Percentiles rank a stretch among this genome's conserved stretches.
These are phyloP conservation scores for Ciconia maguari DNA, from an alignment of 2,113 vertebrate genomes.

Conservation along the genomic window DNA sequence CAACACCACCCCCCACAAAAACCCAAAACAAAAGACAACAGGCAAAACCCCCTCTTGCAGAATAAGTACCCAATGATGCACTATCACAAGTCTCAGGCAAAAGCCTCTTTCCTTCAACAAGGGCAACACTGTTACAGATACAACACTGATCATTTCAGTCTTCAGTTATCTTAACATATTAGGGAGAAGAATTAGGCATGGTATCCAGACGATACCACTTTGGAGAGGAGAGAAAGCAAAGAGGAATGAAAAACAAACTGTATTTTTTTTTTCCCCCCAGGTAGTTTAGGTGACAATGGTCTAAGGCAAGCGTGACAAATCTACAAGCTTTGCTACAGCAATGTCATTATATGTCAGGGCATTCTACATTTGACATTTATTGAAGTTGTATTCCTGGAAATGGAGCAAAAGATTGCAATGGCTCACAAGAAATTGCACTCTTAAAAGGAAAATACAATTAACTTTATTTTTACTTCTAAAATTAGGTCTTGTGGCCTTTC, in stretches of 20 bases:
- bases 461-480: neutral
- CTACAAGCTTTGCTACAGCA: neutral
- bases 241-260: neutral
- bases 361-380: neutral
- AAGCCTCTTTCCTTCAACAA: neutral
- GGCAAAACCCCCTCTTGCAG: neutral
- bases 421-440: neutral
- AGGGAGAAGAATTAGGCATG: neutral
- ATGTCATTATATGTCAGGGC: neutral
- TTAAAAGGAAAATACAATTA: neutral
- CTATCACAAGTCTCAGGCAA: neutral
- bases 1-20: neutral
- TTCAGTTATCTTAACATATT: neutral
- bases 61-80: neutral
- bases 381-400: conserved; percentile 9
- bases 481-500: neutral
- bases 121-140: neutral
- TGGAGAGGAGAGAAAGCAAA: neutral
- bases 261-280: neutral
- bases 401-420: neutral
- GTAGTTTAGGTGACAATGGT: neutral
- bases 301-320: neutral
- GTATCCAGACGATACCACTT: neutral
- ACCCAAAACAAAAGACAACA: too few species aligned
- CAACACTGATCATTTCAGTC: neutral